Evolutionary conservation across 2,113 vertebrate species (phyloP).

Genomic region (Pseudopodoces humilis): DNA sequence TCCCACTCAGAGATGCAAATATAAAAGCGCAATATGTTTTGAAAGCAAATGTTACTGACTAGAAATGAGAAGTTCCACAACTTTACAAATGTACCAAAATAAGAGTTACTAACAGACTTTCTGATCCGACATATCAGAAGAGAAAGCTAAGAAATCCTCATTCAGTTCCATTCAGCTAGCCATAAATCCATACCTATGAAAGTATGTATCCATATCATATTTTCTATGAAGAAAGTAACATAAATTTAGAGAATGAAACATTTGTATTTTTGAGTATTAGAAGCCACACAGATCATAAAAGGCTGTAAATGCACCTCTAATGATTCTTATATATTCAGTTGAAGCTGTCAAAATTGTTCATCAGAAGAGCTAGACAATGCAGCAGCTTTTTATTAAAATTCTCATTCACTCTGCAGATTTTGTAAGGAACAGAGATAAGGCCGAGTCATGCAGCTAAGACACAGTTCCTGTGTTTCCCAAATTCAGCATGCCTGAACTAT

Average conservation of each 20-base stretch:
- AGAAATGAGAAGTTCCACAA: neutral
- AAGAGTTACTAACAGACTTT: neutral
- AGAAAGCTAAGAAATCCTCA: constrained; percentile 17
- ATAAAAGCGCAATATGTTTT: neutral
- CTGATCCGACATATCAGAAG: neutral
- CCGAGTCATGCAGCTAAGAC: neutral
- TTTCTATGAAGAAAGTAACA: neutral
- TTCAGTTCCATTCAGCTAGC: neutral
- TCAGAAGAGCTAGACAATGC: neutral
- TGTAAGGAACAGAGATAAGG: neutral
- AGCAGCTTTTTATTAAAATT: neutral
- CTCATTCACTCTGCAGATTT: neutral
- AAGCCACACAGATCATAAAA: constrained; percentile 13
- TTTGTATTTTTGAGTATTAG: neutral
- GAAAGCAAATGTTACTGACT: neutral
- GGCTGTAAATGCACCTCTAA: neutral
- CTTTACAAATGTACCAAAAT: neutral
- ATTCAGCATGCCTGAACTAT: neutral
- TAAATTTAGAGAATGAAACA: neutral
- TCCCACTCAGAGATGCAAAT: neutral
- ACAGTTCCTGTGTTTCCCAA: neutral
- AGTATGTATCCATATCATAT: too few species aligned
- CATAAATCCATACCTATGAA: neutral
- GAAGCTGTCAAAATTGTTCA: neutral
- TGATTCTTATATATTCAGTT: neutral